phyloP scores from a whole-genome alignment of 2,797 vertebrate species.

The Crypturellus tataupa region DNA sequence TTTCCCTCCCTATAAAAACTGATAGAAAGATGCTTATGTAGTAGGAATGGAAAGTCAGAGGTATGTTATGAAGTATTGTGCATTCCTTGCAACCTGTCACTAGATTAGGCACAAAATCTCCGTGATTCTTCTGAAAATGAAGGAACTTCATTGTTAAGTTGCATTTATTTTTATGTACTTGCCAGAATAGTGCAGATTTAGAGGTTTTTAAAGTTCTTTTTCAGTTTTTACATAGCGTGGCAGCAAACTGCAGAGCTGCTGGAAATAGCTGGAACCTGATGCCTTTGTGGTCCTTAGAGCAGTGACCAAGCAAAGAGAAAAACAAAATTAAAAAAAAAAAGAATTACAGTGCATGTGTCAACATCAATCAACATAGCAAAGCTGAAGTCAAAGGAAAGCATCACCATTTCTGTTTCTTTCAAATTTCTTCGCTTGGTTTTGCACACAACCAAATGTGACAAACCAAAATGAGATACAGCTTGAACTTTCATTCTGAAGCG shows the following conservation, averaged over 20 bases:
- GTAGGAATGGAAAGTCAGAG: constrained; percentile 85
- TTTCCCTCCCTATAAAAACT: constrained; percentile 82
- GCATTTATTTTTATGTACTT: constrained; percentile 32
- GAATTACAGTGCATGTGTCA: not conserved
- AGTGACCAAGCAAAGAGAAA: not conserved
- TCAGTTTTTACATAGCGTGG: not conserved
- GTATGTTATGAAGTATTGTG: constrained; percentile 77
- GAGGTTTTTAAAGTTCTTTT: constrained; percentile 3
- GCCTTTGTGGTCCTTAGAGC: not conserved
- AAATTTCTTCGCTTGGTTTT: constrained; percentile 23
- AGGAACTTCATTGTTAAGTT: constrained; percentile 4
- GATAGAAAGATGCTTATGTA: constrained; percentile 86
- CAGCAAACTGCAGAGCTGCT: not conserved
- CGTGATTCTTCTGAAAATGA: constrained; percentile 9
- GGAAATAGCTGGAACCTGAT: not conserved
- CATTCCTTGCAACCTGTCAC: constrained; percentile 71
- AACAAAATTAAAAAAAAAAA: not conserved
- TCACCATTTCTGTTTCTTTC: not conserved
- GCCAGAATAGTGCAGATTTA: not conserved
- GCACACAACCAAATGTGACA: not conserved
- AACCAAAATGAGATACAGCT: constrained; percentile 1
- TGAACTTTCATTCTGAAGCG: constrained; percentile 47
- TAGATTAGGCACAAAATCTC: constrained; percentile 46
- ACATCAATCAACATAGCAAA: not conserved
- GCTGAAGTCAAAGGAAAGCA: not conserved